Percentiles rank a stretch among this genome's conserved stretches.
Evolutionary conservation across 2,888 invertebrate species (phyloP).

Genomic region (Agrotis puta): DNA sequence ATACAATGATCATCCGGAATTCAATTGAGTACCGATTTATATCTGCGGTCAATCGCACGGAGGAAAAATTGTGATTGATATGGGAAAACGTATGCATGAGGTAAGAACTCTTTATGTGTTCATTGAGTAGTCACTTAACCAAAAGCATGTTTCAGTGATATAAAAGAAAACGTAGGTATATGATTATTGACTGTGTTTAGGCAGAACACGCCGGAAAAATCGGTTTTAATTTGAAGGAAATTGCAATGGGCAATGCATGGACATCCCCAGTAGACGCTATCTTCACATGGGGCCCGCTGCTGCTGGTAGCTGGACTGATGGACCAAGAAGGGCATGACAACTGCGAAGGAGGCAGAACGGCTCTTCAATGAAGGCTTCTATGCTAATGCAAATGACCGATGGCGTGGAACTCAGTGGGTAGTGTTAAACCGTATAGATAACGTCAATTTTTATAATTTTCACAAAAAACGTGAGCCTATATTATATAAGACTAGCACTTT

Average conservation of each 20-base stretch:
- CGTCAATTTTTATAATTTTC: constrained; percentile 96
- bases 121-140: constrained; percentile 11
- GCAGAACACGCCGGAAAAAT: constrained; percentile 92
- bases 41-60: constrained; percentile 98
- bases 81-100: constrained; percentile 92
- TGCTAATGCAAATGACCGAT: constrained; percentile 91
- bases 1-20: constrained; percentile 93
- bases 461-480: constrained; percentile 80
- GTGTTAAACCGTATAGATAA: constrained; percentile 91
- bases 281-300: constrained; percentile 95
- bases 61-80: constrained; percentile 97
- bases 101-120: constrained; percentile 73
- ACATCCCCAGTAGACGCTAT: constrained; percentile 96
- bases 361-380: constrained; percentile 91
- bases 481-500: no score
- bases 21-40: constrained; percentile 94
- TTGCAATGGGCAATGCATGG: constrained; percentile 97
- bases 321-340: constrained; percentile 92
- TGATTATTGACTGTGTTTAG: constrained; percentile 74
- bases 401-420: constrained; percentile 92
- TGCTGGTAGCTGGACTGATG: constrained; percentile 94
- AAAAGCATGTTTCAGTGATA: constrained; percentile 6
- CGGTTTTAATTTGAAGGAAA: constrained; percentile 93
- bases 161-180: constrained; percentile 30
- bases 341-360: constrained; percentile 90